phyloP scores from a whole-genome alignment of 2,113 vertebrate species.

The Lophotis ruficrista region DNA sequence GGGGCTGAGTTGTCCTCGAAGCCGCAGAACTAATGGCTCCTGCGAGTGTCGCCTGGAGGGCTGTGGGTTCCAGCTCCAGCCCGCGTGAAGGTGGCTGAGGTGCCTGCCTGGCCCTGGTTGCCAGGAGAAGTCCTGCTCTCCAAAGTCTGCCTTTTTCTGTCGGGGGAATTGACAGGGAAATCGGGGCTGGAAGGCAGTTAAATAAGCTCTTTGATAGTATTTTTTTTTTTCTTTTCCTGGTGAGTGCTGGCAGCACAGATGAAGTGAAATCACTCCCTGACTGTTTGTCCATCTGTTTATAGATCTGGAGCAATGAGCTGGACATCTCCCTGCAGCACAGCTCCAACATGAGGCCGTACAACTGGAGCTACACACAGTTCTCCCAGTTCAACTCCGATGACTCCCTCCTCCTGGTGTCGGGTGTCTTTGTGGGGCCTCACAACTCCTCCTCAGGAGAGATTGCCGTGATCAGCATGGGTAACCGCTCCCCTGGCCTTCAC shows the following conservation, averaged over 20 bases:
- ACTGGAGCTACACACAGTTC: constrained; percentile 99
- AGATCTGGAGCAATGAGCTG: constrained; percentile 94
- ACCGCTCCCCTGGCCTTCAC: neutral
- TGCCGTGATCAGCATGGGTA: constrained; percentile 93
- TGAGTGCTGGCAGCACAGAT: neutral
- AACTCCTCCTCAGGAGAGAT: constrained; percentile 93
- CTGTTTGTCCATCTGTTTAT: neutral
- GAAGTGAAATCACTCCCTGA: neutral
- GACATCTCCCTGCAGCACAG: constrained; percentile 90
- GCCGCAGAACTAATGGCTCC: neutral
- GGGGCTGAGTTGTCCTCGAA: neutral
- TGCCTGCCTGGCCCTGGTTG: neutral
- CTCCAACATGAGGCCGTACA: constrained; percentile 92
- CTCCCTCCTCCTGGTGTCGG: constrained; percentile 91
- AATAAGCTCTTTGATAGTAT: neutral
- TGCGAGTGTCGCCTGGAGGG: neutral
- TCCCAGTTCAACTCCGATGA: constrained; percentile 97
- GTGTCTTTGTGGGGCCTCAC: constrained; percentile 92
- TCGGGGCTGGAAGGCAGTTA: neutral
- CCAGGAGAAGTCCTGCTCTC: neutral
- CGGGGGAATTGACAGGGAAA: too few species aligned
- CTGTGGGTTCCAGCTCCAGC: neutral
- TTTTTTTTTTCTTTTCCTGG: neutral
- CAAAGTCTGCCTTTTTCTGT: neutral
- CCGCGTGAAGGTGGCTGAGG: fast-evolving